Evolutionary conservation across 2,113 vertebrate species (phyloP).

Genomic region (Thunnus thynnus): DNA sequence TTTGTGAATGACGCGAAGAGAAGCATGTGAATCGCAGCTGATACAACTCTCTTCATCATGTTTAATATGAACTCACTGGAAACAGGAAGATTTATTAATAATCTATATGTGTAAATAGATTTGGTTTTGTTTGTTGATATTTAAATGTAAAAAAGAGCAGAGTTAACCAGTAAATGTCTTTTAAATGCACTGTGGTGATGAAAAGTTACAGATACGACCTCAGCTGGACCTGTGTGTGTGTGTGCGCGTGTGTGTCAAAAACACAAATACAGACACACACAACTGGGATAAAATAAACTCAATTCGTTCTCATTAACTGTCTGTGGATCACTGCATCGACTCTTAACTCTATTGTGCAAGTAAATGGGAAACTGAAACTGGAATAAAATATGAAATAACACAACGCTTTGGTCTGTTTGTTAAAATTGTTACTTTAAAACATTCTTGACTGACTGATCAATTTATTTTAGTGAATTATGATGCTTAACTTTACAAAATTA

Average conservation of each 20-base stretch:
- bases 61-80: constrained; percentile 88
- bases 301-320: constrained; percentile 61
- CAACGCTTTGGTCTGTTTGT: too few species aligned
- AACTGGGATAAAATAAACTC: constrained; percentile 40
- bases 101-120: constrained; percentile 84
- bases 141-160: constrained; percentile 78
- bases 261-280: constrained; percentile 34
- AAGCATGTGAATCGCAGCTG: constrained; percentile 83
- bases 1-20: constrained; percentile 85
- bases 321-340: constrained; percentile 65
- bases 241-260: constrained; percentile 27
- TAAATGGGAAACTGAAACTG: constrained; percentile 81
- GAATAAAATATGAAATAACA: constrained; percentile 65
- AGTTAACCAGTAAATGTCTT: constrained; percentile 63
- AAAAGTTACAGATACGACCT: constrained; percentile 50
- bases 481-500: too few species aligned
- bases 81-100: constrained; percentile 84
- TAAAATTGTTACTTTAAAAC: too few species aligned
- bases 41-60: constrained; percentile 62
- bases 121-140: constrained; percentile 80
- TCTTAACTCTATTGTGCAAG: constrained; percentile 75
- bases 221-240: constrained; percentile 61
- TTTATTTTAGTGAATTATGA: too few species aligned
- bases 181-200: constrained; percentile 67
- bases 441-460: too few species aligned